Evolutionary conservation across 2,113 vertebrate genomes (phyloP), one percentile per base, ranked within the genome.

Genomic region (Clarias macrocephalus): DNA sequence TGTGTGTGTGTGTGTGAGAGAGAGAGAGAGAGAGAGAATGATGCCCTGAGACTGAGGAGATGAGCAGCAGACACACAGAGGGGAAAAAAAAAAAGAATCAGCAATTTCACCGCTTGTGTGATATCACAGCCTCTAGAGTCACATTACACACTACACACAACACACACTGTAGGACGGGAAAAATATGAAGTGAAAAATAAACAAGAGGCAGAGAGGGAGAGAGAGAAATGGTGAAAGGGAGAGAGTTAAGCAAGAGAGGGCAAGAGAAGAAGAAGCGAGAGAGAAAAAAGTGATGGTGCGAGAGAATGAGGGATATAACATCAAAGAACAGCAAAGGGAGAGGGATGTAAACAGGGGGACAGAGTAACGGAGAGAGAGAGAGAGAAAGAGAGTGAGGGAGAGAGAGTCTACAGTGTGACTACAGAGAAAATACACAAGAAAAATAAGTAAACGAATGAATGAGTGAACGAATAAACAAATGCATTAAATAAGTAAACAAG

Each of bases 111-210:
- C 33, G 79, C 11, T 33, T 62, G 57, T 81, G 79, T 42, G 57
- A 62, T 62, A 81, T 81, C 79, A 81, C 57, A 15, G 30, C 57
- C 30, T 62, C 59, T 23, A 80, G 77, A 80, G 79, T 81, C 57
- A 60, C 19, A 37, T 37, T 62, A 81, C 30, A 42, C n/a, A 57
- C 76, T 62, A 81, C 30, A 42, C n/a, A 57, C 76, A 57, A 16
- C 76, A 30, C 76, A 56, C 79, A 37, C 30, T 60, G 56, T 33
- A 33, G 8, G 19, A 59, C 16, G 18, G 28, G 15, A 7, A 21
- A 56, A 52, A 59, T 21, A 80, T 60, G 19, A 59, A 81, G 57
- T 37, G 57, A 12, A 37, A 59, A 37, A 59, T 59, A 81, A 81
- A 81, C 30, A 81, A 52, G 37, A 52, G 42, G 52, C 10, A 52